Evolutionary conservation across 2,113 vertebrate species (phyloP), one percentile per base, ranked within the genome.

Genomic region (Stigmatopora argus): DNA sequence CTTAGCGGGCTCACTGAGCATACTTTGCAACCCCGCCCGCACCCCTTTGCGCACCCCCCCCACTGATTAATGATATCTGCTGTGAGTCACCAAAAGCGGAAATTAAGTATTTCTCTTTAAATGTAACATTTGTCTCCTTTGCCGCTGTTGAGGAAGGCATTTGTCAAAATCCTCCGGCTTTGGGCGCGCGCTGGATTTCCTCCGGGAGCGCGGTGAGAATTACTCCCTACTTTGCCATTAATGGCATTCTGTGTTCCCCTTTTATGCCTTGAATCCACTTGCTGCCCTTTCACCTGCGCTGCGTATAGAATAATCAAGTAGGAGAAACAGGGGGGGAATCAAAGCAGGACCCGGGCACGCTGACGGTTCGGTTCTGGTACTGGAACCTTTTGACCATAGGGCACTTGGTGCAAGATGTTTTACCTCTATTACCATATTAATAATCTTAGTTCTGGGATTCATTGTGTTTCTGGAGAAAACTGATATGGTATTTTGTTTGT

Each of bases 41-140:
- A 4, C 46, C 3, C 46, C 84, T 77, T 67, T 75, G 14, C 68
- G 65, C 81, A 34, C 15, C 55, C 14, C 55, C 14, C 15, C 3
- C 26, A 69, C 81, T 91, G 89, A 91, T 91, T 90, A 89, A 91
- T 89, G 89, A 76, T 76, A 79, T 80, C 87, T 81, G 86, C 88
- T 83, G 83, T 77, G 60, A 81, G 88, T 90, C 87, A 86, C 86
- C 88, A 86, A 81, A 87, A 86, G 86, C 84, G 84, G 87, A 90
- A 91, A 90, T 91, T 87, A 91, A 91, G 89, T 84, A 88, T 89
- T 90, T 88, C 79, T 83, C 85, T 89, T 90, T 90, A 89, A 90
- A 88, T 82, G 83, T 83, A 85, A 87, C 87, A 89, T 91, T 89
- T 84, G 89, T 91, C 88, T 89, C 88, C 80, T 87, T 86, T 87